Base-by-base conservation (phyloP, 2,113 vertebrate genomes). In the Solea senegalensis region DNA sequence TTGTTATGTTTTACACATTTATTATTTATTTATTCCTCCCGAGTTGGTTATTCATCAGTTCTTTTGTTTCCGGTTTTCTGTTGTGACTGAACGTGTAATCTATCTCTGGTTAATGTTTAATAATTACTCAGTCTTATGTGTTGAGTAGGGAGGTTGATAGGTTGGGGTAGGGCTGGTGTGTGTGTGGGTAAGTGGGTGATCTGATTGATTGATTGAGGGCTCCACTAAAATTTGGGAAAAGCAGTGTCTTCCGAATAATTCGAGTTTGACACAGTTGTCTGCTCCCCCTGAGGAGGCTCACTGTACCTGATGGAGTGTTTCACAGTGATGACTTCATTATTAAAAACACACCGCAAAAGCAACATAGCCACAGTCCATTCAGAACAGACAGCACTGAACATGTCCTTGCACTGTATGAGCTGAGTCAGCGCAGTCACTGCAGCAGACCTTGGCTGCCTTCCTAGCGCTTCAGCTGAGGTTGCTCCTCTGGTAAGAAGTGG, bases 351-450 rank as follows among this genome's bases (percentile, higher is more conserved):
- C 26, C 65, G 57, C 57, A 51, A 12, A 21, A 43, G 57, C 57
- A 51, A 12, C 28, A 43, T 28, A 71, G 41, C 26, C 62, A 10
- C 52, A 52, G 5, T 40, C 45, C 28, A 40, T n/a, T 52, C 41
- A 48, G 16, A 51, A 58, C 61, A 46, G 75, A 64, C 61, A 49
- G 40, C n/a, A 45, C 8, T 21, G n/a, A 59, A 55, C 81, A 62
- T 73, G 81, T 69, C 55, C 69, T 67, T n/a, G 21, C n/a, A 46
- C 44, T 21, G 16, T 44, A 46, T 15, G 72, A 15, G 81, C 74
- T 83, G 80, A 89, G 66, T 86, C 55, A 77, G 81, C 75, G 21
- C 61, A 54, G 46, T 61, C 9, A 55, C 60, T 78, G 54, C 50
- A 65, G 65, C 46, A 53, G 68, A 15, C 50, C 50, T 69, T 78